Percentiles rank a stretch among this genome's conserved stretches.
Conservation (phyloP, 1,140 invertebrate species). For the Araneus ventricosus region DNA sequence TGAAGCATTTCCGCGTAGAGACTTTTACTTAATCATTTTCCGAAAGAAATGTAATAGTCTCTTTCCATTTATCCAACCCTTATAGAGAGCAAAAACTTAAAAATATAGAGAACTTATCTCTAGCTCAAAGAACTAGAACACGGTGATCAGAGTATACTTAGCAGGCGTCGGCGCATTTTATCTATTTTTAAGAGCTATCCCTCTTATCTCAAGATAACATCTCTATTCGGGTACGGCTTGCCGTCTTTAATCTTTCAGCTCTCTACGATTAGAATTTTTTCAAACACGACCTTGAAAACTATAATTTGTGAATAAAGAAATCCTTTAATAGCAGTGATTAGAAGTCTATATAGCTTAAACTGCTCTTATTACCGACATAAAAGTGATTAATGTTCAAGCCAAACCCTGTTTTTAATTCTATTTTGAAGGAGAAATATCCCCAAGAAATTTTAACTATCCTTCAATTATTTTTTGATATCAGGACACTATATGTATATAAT, state of each 20-base stretch:
- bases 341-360: conserved; percentile 20
- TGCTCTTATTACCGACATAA: conserved; percentile 23
- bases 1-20: neutral
- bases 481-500: neutral
- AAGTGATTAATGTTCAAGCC: conserved; percentile 8
- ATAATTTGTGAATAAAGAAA: conserved; percentile 51
- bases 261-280: conserved; percentile 17
- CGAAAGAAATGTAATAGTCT: neutral
- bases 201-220: conserved; percentile 32
- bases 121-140: neutral
- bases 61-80: neutral
- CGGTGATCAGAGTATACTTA: conserved; percentile 1
- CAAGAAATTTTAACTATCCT: neutral
- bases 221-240: conserved; percentile 38
- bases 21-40: neutral
- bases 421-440: neutral
- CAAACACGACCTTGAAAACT: conserved; percentile 32
- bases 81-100: neutral
- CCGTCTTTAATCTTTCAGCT: conserved; percentile 36
- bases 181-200: conserved; percentile 28
- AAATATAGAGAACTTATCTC: neutral
- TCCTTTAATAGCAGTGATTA: conserved; percentile 8
- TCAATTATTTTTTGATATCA: neutral
- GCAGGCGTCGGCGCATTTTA: conserved; percentile 35
- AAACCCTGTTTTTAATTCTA: conserved; percentile 15